phyloP scores from a whole-genome alignment of 2,797 vertebrate genomes.

The Lithobates pipiens region DNA sequence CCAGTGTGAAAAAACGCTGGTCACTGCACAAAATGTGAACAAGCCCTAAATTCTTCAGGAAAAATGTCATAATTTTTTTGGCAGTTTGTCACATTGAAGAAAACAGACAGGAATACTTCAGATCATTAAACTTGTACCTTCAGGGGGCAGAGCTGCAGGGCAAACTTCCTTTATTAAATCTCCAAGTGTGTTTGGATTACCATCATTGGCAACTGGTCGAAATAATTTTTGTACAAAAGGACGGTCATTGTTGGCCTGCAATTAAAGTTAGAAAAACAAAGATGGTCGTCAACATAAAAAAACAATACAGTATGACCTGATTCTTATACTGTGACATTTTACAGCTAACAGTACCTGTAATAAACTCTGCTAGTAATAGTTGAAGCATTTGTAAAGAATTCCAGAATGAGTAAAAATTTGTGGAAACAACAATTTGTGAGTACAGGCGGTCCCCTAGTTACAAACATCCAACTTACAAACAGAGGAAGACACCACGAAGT shows the following conservation, averaged over 20 bases:
- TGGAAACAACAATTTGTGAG: neutral
- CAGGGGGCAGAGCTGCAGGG: slow-evolving; percentile 81
- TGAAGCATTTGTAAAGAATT: neutral
- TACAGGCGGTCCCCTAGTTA: no score
- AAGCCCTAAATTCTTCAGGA: no score
- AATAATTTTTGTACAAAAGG: slow-evolving; percentile 97
- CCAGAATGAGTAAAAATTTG: neutral
- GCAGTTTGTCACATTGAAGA: no score
- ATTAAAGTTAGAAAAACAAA: neutral
- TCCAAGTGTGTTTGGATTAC: slow-evolving; percentile 86
- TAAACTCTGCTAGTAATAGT: neutral
- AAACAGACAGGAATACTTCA: no score
- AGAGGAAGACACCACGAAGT: no score
- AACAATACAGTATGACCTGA: no score
- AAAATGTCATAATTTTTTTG: no score
- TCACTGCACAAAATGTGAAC: no score
- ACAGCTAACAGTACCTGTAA: neutral
- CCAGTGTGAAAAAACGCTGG: no score
- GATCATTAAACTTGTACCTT: slow-evolving; percentile 77
- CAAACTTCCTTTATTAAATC: slow-evolving; percentile 91
- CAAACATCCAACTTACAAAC: no score
- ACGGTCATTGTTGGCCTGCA: slow-evolving; percentile 87
- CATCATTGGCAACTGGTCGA: slow-evolving; percentile 89
- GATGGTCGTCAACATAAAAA: neutral
- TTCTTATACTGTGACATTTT: neutral